Evolutionary conservation across 2,113 vertebrate species (phyloP).

Genomic region (Pycnonotus jocosus): DNA sequence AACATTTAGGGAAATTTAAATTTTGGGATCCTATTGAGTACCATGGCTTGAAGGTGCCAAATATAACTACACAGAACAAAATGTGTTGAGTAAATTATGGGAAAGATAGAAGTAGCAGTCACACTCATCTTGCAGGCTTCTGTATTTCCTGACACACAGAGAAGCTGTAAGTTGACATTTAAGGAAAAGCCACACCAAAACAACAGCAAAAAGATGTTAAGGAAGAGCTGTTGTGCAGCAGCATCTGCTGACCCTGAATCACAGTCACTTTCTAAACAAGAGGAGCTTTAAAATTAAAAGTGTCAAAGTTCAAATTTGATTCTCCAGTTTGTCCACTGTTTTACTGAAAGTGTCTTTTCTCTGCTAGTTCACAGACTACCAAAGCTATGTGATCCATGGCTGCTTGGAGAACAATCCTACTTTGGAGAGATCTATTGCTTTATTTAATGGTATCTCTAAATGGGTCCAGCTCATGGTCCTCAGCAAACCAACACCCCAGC

Average conservation of each 20-base stretch:
- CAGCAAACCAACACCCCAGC: constrained; percentile 93
- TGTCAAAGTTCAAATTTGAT: not conserved
- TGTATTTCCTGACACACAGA: not conserved
- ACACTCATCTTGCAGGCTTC: not conserved
- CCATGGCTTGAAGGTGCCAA: not conserved
- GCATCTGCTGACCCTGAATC: not conserved
- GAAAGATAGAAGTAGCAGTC: not conserved
- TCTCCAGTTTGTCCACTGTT: not conserved
- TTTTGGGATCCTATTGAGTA: not conserved
- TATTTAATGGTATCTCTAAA: constrained; percentile 96
- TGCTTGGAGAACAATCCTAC: constrained; percentile 93
- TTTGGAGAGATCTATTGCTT: constrained; percentile 91
- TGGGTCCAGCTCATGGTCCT: constrained; percentile 99
- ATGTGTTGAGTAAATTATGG: not conserved
- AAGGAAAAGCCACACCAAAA: not conserved
- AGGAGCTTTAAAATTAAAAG: not conserved
- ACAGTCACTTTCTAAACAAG: not conserved
- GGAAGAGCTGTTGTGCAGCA: not conserved
- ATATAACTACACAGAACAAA: not conserved
- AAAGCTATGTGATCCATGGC: constrained; percentile 92
- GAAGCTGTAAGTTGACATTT: not conserved
- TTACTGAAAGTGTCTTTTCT: constrained; percentile 6
- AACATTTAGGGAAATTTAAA: not conserved
- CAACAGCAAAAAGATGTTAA: not conserved
- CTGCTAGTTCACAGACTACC: constrained; percentile 92